Percentiles rank a stretch among this genome's conserved stretches.
Conservation (phyloP, 2,888 invertebrate species). For the Marasmarcha lunaedactyla region DNA sequence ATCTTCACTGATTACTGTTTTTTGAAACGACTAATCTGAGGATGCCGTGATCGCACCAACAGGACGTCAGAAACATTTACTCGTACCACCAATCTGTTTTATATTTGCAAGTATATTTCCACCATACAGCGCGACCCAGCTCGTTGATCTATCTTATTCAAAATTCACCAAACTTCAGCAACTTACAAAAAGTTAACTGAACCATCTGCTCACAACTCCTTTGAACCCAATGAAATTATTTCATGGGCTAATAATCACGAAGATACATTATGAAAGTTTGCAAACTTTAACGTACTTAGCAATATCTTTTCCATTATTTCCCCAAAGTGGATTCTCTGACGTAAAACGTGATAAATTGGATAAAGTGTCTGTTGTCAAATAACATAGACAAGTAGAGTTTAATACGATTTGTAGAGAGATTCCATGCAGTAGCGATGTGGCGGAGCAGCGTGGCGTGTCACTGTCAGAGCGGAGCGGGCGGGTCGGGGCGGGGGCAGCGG, state of each 20-base stretch:
- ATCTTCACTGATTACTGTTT: no score
- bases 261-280: neutral
- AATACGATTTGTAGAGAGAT: neutral
- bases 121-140: no score
- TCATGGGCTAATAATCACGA: constrained; percentile 1
- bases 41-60: no score
- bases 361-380: neutral
- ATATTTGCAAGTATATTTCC: no score
- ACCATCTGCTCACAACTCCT: neutral
- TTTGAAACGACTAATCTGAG: no score
- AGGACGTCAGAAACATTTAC: no score
- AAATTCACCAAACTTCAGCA: no score
- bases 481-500: neutral
- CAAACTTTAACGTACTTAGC: neutral
- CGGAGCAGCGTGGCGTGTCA: neutral
- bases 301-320: neutral
- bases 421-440: neutral
- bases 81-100: no score
- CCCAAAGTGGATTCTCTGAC: neutral
- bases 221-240: neutral
- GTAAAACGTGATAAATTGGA: neutral
- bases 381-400: neutral
- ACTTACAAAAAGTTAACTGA: no score
- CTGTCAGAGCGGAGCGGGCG: neutral
- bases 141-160: no score